Conservation (phyloP, 2,888 invertebrate species). For the Phlogophora meticulosa region DNA sequence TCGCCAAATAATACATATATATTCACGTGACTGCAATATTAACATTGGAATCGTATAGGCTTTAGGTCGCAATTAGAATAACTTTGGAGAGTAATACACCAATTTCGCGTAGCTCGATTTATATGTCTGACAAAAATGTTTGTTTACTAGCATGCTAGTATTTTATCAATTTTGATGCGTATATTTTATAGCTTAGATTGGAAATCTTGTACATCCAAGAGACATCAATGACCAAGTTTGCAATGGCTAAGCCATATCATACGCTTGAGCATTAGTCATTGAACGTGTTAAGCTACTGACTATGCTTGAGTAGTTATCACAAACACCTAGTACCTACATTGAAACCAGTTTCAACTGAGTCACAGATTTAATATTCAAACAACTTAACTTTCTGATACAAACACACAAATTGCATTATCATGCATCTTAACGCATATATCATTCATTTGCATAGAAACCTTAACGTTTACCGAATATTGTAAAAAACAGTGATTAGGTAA, state of each 20-base stretch:
- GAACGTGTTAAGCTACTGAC: background rate
- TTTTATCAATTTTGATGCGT: too few relatives aligned
- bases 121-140: too few relatives aligned
- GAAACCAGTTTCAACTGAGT: slow-evolving; percentile 42
- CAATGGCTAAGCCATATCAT: background rate
- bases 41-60: too few relatives aligned
- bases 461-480: slow-evolving; percentile 43
- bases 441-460: slow-evolving; percentile 49
- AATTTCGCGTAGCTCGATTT: too few relatives aligned
- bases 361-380: slow-evolving; percentile 42
- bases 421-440: slow-evolving; percentile 36
- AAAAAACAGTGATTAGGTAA: slow-evolving; percentile 29
- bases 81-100: too few relatives aligned
- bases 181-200: too few relatives aligned
- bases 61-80: too few relatives aligned
- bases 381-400: slow-evolving; percentile 34
- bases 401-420: slow-evolving; percentile 51
- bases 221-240: background rate
- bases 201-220: too few relatives aligned
- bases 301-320: background rate
- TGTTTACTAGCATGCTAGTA: too few relatives aligned
- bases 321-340: slow-evolving; percentile 11
- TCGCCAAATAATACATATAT: too few relatives aligned
- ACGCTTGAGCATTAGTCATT: slow-evolving; percentile 14
- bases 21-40: too few relatives aligned